phyloP scores from a whole-genome alignment of 1,140 invertebrate species.

The Calycopis cecrops region DNA sequence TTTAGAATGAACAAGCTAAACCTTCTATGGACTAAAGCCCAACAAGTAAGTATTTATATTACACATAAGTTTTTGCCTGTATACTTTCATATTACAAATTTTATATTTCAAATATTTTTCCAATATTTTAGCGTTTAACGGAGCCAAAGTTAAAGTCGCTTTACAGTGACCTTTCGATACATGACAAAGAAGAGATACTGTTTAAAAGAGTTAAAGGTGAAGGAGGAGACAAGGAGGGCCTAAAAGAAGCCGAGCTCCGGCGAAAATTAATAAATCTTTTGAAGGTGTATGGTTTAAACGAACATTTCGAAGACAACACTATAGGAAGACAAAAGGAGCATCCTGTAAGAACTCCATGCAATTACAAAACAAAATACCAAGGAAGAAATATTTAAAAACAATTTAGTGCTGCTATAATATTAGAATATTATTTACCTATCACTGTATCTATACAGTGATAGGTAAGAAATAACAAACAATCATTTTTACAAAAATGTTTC shows the following conservation, averaged over 20 bases:
- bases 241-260: slow-evolving; percentile 88
- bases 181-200: slow-evolving; percentile 93
- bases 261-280: slow-evolving; percentile 89
- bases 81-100: too few species aligned
- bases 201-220: slow-evolving; percentile 89
- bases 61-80: background rate
- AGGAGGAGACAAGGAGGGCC: slow-evolving; percentile 89
- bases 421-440: too few species aligned
- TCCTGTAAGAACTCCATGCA: slow-evolving; percentile 51
- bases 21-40: slow-evolving; percentile 88
- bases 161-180: slow-evolving; percentile 91
- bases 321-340: slow-evolving; percentile 75
- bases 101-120: slow-evolving; percentile 11
- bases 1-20: slow-evolving; percentile 92
- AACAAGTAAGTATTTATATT: slow-evolving; percentile 77
- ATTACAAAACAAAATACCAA: background rate
- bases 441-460: too few species aligned
- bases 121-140: slow-evolving; percentile 81
- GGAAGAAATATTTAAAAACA: too few species aligned
- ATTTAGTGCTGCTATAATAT: too few species aligned
- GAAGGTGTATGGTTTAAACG: slow-evolving; percentile 86
- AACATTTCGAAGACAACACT: slow-evolving; percentile 84
- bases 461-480: background rate
- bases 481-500: slow-evolving; percentile 17
- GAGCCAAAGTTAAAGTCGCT: slow-evolving; percentile 90